phyloP scores from a whole-genome alignment of 2,113 vertebrate genomes.

The Oostethus manadensis region DNA sequence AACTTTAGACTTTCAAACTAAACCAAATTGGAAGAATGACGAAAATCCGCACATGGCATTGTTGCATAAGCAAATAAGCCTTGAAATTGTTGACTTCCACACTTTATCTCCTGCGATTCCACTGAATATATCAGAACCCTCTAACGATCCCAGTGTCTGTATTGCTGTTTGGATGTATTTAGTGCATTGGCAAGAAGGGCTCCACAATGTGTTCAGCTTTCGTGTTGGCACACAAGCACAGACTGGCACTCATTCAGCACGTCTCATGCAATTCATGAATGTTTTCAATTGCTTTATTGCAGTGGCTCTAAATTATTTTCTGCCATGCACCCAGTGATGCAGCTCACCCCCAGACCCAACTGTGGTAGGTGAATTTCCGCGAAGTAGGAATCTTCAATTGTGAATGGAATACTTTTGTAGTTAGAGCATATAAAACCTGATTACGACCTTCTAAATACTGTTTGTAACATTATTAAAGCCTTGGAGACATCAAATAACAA shows the following conservation, averaged over 20 bases:
- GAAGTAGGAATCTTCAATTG: no score
- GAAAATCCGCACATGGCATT: slow-evolving; percentile 32
- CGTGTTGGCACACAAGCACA: slow-evolving; percentile 4
- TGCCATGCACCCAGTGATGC: no score
- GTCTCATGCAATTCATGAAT: background rate
- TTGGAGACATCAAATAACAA: no score
- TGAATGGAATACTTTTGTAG: no score
- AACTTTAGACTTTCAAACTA: slow-evolving; percentile 20
- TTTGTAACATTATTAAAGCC: no score
- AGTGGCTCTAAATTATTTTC: no score
- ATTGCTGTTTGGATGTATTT: slow-evolving; percentile 28
- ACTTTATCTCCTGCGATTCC: slow-evolving; percentile 42
- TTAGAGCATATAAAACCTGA: no score
- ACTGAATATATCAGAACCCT: slow-evolving; percentile 46
- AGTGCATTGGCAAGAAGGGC: slow-evolving; percentile 31
- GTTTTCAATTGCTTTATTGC: background rate
- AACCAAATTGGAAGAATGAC: slow-evolving; percentile 43
- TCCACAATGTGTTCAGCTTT: slow-evolving; percentile 29
- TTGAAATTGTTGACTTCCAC: slow-evolving; percentile 52
- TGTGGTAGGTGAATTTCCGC: no score
- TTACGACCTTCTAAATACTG: no score
- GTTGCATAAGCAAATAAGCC: slow-evolving; percentile 58
- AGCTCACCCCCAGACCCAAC: no score
- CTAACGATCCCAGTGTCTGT: slow-evolving; percentile 16
- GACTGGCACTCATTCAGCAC: slow-evolving; percentile 1